Evolutionary conservation across 2,888 invertebrate species (phyloP), one percentile per base, ranked within the genome.

Genomic region (Lucinisca nassula): DNA sequence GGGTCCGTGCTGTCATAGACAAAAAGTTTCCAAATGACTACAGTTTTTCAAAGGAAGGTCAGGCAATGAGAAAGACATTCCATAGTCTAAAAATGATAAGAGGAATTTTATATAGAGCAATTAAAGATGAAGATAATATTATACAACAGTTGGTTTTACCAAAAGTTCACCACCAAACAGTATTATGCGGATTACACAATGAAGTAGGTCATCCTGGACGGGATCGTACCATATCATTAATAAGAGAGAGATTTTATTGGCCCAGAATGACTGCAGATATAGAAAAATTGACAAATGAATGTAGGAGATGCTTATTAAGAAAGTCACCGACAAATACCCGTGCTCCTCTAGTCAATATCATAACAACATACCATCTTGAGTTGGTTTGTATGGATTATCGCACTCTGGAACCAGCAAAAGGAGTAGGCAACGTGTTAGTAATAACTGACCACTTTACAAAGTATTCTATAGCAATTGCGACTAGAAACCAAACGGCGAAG

Each of bases 401-500:
- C 17, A 40, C 78, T 0, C 38, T 76, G 2, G 38, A 78, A 37
- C 24, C 40, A 37, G 75, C 38, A 8, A 77, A 55, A 37, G 58
- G 82, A 55, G 4, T 51, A n/a, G 10, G 45, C 24, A 37, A 77
- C 17, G 49, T 78, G 4, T 17, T 78, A n/a, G 82, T 82, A 27
- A 78, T 82, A n/a, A 78, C 82, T n/a, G 67, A 82, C 21, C 82
- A 78, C 24, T 82, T 82, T 37, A 82, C 78, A 8, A 61, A 40
- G 21, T 88, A 84, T 51, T 45, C 83, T 10, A 14, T 75, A 2
- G 89, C 81, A 14, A 37, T 81, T 40, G 67, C 81, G 24, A 81
- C 79, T 12, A 79, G 61, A 70, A 84, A 89, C 24, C 78, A 81
- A 32, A 61, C 75, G 8, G 89, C 89, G 8, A 77, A 49, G n/a